These are phyloP conservation scores for Perca schrenkii DNA, from an alignment of 2,113 vertebrate species.

Conservation along the genomic window DNA sequence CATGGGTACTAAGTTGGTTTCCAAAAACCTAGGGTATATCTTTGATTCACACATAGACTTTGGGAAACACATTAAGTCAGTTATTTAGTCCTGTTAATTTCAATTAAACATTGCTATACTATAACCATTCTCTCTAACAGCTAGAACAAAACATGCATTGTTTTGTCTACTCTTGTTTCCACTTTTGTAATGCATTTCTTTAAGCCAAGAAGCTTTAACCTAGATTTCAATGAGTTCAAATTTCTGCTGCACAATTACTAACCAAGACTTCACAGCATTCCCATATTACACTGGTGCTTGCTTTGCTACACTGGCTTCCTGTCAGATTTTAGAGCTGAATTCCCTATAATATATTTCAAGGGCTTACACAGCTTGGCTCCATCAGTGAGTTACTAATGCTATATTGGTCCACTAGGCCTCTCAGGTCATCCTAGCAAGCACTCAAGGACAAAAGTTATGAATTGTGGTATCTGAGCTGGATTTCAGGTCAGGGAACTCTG, in stretches of 20 bases:
- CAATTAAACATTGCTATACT: background rate
- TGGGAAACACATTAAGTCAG: background rate
- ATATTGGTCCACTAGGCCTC: background rate
- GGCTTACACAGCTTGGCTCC: background rate
- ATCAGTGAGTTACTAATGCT: background rate
- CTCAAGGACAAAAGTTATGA: background rate
- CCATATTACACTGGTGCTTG: background rate
- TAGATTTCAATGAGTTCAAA: background rate
- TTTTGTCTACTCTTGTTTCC: background rate
- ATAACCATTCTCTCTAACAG: background rate
- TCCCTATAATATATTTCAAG: background rate
- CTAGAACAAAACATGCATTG: constrained; percentile 4
- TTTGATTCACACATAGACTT: too few species aligned
- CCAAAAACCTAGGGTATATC: too few species aligned
- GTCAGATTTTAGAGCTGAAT: background rate
- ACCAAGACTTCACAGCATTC: background rate
- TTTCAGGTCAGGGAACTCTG: background rate
- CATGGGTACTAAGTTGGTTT: too few species aligned
- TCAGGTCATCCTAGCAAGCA: background rate
- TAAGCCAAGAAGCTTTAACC: background rate
- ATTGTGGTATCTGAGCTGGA: background rate
- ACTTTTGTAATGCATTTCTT: background rate
- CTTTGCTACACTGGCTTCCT: background rate
- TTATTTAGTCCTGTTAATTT: background rate
- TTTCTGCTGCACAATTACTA: background rate